These are phyloP conservation scores for Siniperca chuatsi DNA, from an alignment of 2,113 vertebrate genomes.

Conservation along the genomic window DNA sequence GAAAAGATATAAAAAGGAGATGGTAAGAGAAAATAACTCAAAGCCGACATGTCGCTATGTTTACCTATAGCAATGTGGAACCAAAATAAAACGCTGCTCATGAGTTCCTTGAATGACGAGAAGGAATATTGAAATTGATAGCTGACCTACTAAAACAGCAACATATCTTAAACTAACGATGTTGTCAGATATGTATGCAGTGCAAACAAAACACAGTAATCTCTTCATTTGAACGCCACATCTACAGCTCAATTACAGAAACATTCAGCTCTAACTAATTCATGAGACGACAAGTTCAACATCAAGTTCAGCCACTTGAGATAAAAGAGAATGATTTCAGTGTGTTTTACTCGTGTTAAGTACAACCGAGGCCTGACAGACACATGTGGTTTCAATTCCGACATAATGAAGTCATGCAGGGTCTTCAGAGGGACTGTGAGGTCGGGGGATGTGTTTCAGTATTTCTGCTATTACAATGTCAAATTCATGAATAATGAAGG, in stretches of 20 bases:
- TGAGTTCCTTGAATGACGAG: constrained; percentile 29
- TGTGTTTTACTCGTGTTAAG: constrained; percentile 31
- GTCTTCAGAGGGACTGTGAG: constrained; percentile 27
- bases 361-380: constrained; percentile 20
- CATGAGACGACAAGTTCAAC: constrained; percentile 55
- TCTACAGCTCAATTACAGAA: constrained; percentile 45
- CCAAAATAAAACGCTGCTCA: constrained; percentile 25
- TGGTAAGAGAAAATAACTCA: constrained; percentile 48
- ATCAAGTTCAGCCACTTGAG: constrained; percentile 57
- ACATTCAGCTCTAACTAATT: constrained; percentile 49
- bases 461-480: constrained; percentile 49
- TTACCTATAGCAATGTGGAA: constrained; percentile 39
- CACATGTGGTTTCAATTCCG: constrained; percentile 57
- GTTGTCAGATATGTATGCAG: constrained; percentile 17
- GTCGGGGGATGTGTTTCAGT: constrained; percentile 18
- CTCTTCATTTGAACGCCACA: constrained; percentile 11
- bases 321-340: constrained; percentile 53
- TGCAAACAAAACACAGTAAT: constrained; percentile 26
- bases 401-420: constrained; percentile 57
- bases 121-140: constrained; percentile 42
- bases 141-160: constrained; percentile 62
- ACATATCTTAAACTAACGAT: constrained; percentile 14
- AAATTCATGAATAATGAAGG: constrained; percentile 63
- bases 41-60: constrained; percentile 23
- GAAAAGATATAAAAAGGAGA: constrained; percentile 38